Percentiles rank a stretch among this genome's conserved stretches.
Evolutionary conservation across 2,888 invertebrate genomes (phyloP).

Genomic region (Suillia variegata): DNA sequence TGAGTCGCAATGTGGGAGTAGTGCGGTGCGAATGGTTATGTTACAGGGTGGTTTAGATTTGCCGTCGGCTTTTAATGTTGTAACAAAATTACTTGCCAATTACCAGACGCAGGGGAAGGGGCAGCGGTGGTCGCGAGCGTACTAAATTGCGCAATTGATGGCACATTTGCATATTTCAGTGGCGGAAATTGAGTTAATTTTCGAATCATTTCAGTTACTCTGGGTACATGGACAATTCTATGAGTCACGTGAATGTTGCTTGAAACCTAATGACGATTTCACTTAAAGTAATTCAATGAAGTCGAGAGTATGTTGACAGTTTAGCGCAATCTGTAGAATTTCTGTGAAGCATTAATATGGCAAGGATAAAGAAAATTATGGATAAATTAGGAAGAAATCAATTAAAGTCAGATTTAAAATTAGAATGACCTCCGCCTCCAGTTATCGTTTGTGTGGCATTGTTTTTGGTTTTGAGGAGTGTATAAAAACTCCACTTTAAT

Average conservation of each 20-base stretch:
- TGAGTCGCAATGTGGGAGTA: neutral
- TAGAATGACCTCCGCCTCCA: too few species aligned
- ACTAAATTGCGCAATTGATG: neutral
- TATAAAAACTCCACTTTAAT: too few species aligned
- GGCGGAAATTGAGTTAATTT: constrained; percentile 49
- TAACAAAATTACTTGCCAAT: constrained; percentile 20
- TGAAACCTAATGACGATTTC: neutral
- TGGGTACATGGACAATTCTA: neutral
- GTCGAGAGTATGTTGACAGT: too few species aligned
- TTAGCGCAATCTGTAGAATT: too few species aligned
- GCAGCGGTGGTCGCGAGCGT: neutral
- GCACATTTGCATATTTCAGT: constrained; percentile 43
- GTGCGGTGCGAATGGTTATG: neutral
- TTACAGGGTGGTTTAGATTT: neutral
- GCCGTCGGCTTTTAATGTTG: neutral
- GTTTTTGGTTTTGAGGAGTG: too few species aligned
- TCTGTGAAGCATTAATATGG: too few species aligned
- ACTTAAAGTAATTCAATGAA: too few species aligned
- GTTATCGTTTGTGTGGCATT: too few species aligned
- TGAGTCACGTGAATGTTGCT: neutral
- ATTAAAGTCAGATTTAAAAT: too few species aligned
- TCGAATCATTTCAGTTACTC: constrained; percentile 35
- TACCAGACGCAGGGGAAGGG: neutral
- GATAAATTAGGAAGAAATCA: too few species aligned
- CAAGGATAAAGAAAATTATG: too few species aligned